Conservation (phyloP, 2,797 vertebrate genomes). For the Cynopterus sphinx region DNA sequence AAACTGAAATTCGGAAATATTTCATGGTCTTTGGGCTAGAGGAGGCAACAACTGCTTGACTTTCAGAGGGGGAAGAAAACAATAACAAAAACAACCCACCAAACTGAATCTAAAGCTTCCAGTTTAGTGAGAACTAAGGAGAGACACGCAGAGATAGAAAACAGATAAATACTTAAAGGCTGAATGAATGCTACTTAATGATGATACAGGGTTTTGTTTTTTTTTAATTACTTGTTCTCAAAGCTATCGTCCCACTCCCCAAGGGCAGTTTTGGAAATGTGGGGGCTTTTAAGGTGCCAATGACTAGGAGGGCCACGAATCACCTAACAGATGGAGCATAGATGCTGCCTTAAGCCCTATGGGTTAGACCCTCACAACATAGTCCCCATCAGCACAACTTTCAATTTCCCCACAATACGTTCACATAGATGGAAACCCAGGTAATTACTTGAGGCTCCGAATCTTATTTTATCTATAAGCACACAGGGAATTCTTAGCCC, state of each 20-base stretch:
- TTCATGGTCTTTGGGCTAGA: neutral
- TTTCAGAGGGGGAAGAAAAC: neutral
- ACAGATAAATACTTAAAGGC: neutral
- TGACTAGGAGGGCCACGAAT: neutral
- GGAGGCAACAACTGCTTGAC: neutral
- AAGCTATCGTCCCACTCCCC: neutral
- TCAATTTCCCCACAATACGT: neutral
- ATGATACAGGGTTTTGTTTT: neutral
- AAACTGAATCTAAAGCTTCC: neutral
- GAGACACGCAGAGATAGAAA: neutral
- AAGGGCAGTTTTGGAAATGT: neutral
- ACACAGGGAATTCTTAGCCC: neutral
- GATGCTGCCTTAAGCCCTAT: fast-evolving
- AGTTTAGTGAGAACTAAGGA: neutral
- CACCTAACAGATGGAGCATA: neutral
- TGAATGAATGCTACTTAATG: neutral
- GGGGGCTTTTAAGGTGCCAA: fast-evolving
- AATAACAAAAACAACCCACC: neutral
- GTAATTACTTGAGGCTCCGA: neutral
- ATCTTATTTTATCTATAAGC: neutral
- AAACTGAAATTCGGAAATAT: neutral
- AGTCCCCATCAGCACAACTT: neutral
- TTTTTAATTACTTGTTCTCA: neutral
- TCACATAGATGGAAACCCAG: neutral
- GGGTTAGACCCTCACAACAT: too few relatives aligned